These are phyloP conservation scores for Heterochromis multidens DNA, from an alignment of 2,113 vertebrate species.

Conservation along the genomic window DNA sequence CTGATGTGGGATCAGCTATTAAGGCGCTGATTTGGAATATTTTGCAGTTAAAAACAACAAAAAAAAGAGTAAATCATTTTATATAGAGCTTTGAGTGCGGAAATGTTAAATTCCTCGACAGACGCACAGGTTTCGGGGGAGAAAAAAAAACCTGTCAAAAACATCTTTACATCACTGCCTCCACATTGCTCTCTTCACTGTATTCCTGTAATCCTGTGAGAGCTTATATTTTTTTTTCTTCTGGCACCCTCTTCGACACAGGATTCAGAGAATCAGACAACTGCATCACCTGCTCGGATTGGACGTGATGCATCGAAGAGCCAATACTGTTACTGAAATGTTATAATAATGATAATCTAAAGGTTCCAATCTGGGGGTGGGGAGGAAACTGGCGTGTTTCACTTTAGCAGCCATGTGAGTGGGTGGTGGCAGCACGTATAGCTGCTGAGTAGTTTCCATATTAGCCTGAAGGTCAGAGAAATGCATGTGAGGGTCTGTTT, in stretches of 20 bases:
- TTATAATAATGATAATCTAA: neutral
- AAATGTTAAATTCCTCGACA: neutral
- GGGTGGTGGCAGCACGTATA: slow-evolving; percentile 14
- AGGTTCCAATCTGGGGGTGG: neutral
- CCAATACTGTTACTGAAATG: neutral
- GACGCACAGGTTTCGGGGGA: neutral
- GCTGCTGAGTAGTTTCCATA: neutral
- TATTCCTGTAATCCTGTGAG: neutral
- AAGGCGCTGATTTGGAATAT: neutral
- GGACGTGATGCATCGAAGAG: neutral
- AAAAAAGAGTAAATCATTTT: neutral
- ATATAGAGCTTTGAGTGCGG: neutral
- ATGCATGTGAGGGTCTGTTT: neutral
- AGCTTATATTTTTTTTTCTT: neutral
- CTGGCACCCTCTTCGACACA: neutral
- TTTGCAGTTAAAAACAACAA: neutral
- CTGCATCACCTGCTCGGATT: neutral
- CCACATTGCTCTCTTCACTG: neutral
- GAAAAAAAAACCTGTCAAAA: neutral
- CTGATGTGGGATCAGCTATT: neutral
- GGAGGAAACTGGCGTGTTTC: neutral
- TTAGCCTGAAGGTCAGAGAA: neutral
- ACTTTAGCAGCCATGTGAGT: neutral
- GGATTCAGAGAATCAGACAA: neutral
- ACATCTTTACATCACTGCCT: neutral